Evolutionary conservation across 2,113 vertebrate species (phyloP).

Genomic region (Pholis gunnellus): DNA sequence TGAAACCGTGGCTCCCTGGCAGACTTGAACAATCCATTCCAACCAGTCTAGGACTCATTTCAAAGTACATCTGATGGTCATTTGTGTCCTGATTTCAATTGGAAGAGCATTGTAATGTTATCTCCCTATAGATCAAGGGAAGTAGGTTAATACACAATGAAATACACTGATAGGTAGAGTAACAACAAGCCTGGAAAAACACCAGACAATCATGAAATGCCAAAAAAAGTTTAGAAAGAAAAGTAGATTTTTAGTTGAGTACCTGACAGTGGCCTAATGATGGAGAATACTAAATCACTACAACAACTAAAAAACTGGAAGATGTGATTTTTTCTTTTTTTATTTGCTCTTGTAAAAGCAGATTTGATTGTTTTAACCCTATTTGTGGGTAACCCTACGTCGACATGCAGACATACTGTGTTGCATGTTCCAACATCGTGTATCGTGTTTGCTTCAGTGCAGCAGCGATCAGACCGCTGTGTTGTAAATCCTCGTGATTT

Average conservation of each 20-base stretch:
- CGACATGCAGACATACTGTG: constrained; percentile 35
- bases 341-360: constrained; percentile 32
- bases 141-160: background rate
- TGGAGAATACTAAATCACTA: constrained; percentile 27
- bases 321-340: constrained; percentile 7
- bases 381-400: constrained; percentile 16
- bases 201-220: constrained; percentile 74
- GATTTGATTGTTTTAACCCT: constrained; percentile 18
- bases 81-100: background rate
- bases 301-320: constrained; percentile 6
- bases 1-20: constrained; percentile 8
- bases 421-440: constrained; percentile 48
- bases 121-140: background rate
- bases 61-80: background rate
- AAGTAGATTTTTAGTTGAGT: background rate
- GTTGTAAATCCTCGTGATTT: constrained; percentile 70
- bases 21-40: constrained; percentile 11
- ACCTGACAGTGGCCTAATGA: constrained; percentile 40
- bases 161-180: background rate
- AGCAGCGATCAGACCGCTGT: constrained; percentile 37
- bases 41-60: background rate
- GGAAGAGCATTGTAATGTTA: background rate
- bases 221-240: constrained; percentile 46
- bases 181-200: constrained; percentile 1
- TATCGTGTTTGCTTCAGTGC: constrained; percentile 43